Base-by-base conservation (phyloP, 1,140 invertebrate species). In the Bilobella aurantiaca region DNA sequence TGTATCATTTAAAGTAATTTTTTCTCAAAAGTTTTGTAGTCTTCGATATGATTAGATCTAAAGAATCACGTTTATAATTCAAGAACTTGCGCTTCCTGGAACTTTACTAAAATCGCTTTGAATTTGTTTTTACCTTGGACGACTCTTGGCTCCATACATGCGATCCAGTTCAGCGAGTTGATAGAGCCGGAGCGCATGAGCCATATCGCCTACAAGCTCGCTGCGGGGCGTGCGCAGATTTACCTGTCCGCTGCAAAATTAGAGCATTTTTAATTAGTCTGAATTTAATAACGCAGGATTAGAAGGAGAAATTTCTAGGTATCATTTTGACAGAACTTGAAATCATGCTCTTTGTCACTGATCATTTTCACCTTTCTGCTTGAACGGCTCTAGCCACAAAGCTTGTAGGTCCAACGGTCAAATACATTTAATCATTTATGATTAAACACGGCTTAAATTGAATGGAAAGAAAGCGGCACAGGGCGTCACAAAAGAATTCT, bases 141-240 rank as follows among this genome's bases (percentile, higher is more conserved):
- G n/a, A 14, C 57, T 53, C 37, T 62, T 66, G 29, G 64, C 34
- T 31, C 64, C 64, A 31, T 47, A 49, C 64, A 62, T 66, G 25
- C 64, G 31, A 30, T 66, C 64, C 2, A 66, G 58, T 27, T 66
- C 64, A 25, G 66, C 63, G 18, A 66, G 64, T 28, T 66, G 64
- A 28, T 62, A 62, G 25, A 66, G 56, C 18, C 46, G 23, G n/a
- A 65, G 57, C 12, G 63, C 63, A 46, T 65, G 53, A 23, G 37
- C 64, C 64, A 66, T 62, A 29, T 66, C 64, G 2, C 63, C 63
- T 12, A 59, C 29, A 3, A 64, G 32, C 16, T 65, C 63, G 32
- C 64, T 66, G 8, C 63, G 3, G 2, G 25, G 63, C 27, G 63
- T n/a, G 32, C 63, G 5, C 21, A 53, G 29, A 59, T 65, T 65